These are phyloP conservation scores for Pomatostomus ruficeps DNA, from an alignment of 2,113 vertebrate species.

Conservation along the genomic window DNA sequence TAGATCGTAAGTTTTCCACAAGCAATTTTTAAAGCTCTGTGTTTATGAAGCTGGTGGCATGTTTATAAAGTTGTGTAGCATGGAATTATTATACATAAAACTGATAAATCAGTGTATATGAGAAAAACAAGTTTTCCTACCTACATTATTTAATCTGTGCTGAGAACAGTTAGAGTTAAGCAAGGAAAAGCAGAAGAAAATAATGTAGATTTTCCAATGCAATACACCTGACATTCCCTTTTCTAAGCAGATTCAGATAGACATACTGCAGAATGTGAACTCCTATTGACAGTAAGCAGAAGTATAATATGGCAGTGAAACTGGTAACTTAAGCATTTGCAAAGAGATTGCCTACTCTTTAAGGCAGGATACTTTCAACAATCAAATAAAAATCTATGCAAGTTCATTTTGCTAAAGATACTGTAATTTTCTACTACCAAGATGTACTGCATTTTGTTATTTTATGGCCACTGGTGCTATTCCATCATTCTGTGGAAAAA, in stretches of 20 bases:
- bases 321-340: neutral
- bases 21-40: neutral
- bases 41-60: neutral
- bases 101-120: neutral
- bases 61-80: neutral
- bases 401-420: neutral
- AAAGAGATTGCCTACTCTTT: neutral
- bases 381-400: neutral
- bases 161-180: neutral
- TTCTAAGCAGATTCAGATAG: neutral
- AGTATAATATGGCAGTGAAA: neutral
- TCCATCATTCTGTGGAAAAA: neutral
- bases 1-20: neutral
- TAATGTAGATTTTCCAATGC: neutral
- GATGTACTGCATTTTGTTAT: neutral
- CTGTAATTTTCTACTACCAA: neutral
- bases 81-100: neutral
- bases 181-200: neutral
- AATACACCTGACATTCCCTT: neutral
- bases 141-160: neutral
- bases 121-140: neutral
- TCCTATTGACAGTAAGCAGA: neutral
- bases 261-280: neutral
- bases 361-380: neutral
- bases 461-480: neutral